A percentile compares a stretch with the other conserved stretches of the same genome.
Evolutionary conservation across 2,113 vertebrate species (phyloP).

Genomic region (Mastomys natalensis): DNA sequence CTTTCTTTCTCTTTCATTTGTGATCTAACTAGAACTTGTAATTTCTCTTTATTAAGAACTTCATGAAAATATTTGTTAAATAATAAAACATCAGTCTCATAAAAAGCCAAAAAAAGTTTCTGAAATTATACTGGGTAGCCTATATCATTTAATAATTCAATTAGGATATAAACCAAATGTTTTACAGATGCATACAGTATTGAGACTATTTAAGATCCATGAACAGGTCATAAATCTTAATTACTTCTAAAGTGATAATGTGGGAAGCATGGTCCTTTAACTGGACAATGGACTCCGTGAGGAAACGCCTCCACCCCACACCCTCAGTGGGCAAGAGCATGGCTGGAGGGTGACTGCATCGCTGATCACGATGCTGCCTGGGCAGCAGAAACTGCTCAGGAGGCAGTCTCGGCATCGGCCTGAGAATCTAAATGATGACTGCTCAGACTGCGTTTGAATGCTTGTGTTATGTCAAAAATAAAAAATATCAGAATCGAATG

Average conservation of each 20-base stretch:
- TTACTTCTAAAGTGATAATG: conserved; percentile 14
- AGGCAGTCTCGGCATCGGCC: neutral
- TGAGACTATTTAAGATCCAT: neutral
- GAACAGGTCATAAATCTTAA: neutral
- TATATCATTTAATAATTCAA: conserved; percentile 42
- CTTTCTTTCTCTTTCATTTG: conserved; percentile 34
- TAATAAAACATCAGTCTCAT: conserved; percentile 11
- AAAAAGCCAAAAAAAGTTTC: conserved; percentile 29
- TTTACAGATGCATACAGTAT: conserved; percentile 47
- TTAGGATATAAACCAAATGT: conserved; percentile 32
- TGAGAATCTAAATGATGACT: neutral
- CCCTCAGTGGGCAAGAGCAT: neutral
- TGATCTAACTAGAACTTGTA: neutral
- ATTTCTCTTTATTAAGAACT: neutral
- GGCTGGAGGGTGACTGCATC: neutral
- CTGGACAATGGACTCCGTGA: neutral
- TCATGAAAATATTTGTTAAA: neutral
- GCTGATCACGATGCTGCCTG: neutral
- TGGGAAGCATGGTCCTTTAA: conserved; percentile 13
- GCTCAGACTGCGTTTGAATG: neutral
- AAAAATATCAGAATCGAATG: conserved; percentile 3
- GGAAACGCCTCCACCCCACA: neutral
- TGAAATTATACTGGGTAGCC: neutral
- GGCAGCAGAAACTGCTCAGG: neutral
- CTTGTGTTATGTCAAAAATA: conserved; percentile 41